These are phyloP conservation scores for Drosophila nasuta DNA, from an alignment of 1,140 invertebrate species.

Conservation along the genomic window DNA sequence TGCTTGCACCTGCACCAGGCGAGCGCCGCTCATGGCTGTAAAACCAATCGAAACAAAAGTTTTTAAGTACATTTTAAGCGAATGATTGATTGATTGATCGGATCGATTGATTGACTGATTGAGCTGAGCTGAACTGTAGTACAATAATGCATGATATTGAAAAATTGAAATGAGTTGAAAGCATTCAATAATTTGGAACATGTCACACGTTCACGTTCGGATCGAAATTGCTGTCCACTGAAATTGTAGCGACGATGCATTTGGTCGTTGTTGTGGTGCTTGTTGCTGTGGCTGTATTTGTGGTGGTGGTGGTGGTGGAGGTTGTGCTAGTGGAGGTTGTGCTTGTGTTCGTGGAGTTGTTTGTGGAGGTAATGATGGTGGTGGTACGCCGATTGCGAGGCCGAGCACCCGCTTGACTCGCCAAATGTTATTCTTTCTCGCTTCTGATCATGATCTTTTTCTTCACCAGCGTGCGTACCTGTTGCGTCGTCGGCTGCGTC, in stretches of 20 bases:
- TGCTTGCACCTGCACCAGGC: slow-evolving; percentile 21
- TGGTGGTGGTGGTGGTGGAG: slow-evolving; percentile 14
- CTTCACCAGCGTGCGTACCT: slow-evolving; percentile 84
- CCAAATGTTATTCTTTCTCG: slow-evolving; percentile 80
- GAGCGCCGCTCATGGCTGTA: slow-evolving; percentile 69
- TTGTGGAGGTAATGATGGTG: slow-evolving; percentile 43
- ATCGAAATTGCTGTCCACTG: slow-evolving; percentile 33
- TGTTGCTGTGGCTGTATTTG: slow-evolving; percentile 32
- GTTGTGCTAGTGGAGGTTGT: slow-evolving; percentile 32
- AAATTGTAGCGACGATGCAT: slow-evolving; percentile 53
- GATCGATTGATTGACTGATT: slow-evolving; percentile 30
- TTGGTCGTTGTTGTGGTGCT: slow-evolving; percentile 38
- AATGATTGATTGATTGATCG: slow-evolving; percentile 34
- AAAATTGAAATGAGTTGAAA: slow-evolving; percentile 41
- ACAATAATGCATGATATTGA: slow-evolving; percentile 29
- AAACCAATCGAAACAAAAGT: slow-evolving; percentile 76
- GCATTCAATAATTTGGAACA: slow-evolving; percentile 26
- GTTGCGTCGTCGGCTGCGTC: slow-evolving; percentile 71
- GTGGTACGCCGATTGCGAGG: slow-evolving; percentile 64
- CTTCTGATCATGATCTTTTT: slow-evolving; percentile 84
- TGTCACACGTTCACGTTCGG: slow-evolving; percentile 22
- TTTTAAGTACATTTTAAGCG: slow-evolving; percentile 71
- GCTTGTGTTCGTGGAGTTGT: slow-evolving; percentile 24
- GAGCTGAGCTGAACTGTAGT: slow-evolving; percentile 39
- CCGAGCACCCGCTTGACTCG: slow-evolving; percentile 43